Evolutionary conservation across 2,888 invertebrate species (phyloP).

Genomic region (Andricus quercusramuli): DNA sequence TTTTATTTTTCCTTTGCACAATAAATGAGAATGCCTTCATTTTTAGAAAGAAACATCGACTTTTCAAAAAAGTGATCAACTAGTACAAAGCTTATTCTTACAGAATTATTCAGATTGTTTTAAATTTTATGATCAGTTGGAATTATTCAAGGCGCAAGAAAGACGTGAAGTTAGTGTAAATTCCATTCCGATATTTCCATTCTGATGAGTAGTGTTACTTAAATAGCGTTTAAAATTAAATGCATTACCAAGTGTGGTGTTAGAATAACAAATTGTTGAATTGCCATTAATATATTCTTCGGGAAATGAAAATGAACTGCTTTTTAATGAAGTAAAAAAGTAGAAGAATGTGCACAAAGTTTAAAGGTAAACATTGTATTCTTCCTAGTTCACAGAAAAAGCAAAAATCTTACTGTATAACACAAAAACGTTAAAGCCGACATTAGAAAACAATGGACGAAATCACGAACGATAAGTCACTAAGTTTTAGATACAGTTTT

Average conservation of each 20-base stretch:
- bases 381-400: conserved; percentile 49
- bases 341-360: background rate
- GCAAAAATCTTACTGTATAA: conserved; percentile 11
- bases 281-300: background rate
- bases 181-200: background rate
- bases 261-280: background rate
- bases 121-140: background rate
- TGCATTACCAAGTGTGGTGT: background rate
- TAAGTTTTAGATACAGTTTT: conserved; percentile 12
- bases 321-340: background rate
- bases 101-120: background rate
- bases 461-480: background rate
- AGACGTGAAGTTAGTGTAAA: background rate
- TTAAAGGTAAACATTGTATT: conserved; percentile 49
- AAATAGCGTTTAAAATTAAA: background rate
- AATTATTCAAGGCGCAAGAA: background rate
- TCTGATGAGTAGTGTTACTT: background rate
- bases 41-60: background rate
- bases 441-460: background rate
- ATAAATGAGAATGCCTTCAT: conserved; percentile 15
- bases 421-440: background rate
- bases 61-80: background rate
- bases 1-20: background rate
- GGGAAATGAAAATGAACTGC: background rate
- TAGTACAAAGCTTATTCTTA: background rate